Evolutionary conservation across 2,797 vertebrate species (phyloP).

Genomic region (Rhinella marina): DNA sequence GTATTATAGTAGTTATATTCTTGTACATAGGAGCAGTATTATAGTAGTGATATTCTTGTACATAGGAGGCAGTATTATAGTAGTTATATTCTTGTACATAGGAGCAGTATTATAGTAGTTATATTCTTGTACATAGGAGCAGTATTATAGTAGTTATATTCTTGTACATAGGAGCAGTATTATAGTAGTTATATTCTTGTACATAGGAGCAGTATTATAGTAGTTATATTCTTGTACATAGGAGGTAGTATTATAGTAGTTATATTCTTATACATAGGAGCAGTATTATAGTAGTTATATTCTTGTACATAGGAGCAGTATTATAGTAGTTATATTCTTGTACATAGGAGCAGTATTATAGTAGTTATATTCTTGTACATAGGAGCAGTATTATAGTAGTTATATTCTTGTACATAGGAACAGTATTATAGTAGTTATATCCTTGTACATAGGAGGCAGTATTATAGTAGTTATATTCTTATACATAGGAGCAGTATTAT

Average conservation of each 20-base stretch:
- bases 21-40: background rate
- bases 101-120: slow-evolving; percentile 5
- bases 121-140: slow-evolving; percentile 5
- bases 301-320: background rate
- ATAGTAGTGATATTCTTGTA: background rate
- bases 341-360: slow-evolving; percentile 5
- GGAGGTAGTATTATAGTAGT: background rate
- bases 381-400: slow-evolving; percentile 6
- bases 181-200: background rate
- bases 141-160: background rate
- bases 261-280: background rate
- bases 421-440: too few relatives aligned
- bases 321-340: slow-evolving; percentile 16
- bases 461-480: slow-evolving; percentile 18
- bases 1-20: slow-evolving; percentile 6
- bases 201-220: slow-evolving; percentile 1
- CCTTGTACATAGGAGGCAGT: background rate
- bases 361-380: slow-evolving; percentile 15
- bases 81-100: slow-evolving; percentile 10
- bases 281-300: background rate
- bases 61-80: background rate
- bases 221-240: slow-evolving; percentile 10
- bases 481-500: slow-evolving; percentile 2
- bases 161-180: background rate
- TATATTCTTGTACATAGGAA: background rate